A percentile compares a stretch with the other conserved stretches of the same genome.
These are phyloP conservation scores for Rhabdornis inornatus DNA, from an alignment of 2,113 vertebrate species.

Conservation along the genomic window DNA sequence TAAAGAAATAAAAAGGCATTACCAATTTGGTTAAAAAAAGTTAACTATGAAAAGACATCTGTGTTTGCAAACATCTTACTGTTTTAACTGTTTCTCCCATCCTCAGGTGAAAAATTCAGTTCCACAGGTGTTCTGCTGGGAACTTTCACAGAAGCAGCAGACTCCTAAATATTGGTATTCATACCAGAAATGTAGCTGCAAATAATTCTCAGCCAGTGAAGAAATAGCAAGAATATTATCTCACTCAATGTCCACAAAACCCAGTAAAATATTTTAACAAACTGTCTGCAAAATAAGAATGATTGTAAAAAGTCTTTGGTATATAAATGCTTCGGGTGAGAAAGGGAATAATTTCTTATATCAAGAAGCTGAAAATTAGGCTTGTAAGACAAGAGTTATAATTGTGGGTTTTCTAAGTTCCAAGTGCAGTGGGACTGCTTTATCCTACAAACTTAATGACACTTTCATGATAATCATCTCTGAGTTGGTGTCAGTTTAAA, in stretches of 20 bases:
- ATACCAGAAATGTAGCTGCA: background rate
- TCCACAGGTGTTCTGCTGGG: background rate
- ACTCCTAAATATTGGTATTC: background rate
- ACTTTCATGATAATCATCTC: background rate
- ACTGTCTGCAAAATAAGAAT: background rate
- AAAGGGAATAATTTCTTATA: background rate
- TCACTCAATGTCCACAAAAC: background rate
- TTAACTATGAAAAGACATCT: background rate
- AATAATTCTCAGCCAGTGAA: background rate
- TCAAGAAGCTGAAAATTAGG: background rate
- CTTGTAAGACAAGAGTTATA: background rate
- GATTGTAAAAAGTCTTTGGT: background rate
- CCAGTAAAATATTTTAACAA: background rate
- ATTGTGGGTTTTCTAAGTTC: background rate
- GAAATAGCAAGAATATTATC: background rate
- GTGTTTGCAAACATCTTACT: background rate
- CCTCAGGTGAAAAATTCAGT: background rate
- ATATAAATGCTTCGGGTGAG: background rate
- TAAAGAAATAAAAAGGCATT: background rate
- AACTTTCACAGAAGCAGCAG: background rate
- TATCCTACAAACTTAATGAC: background rate
- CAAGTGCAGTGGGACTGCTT: background rate
- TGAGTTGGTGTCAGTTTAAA: background rate
- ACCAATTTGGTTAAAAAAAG: background rate
- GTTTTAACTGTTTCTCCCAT: background rate